These are phyloP conservation scores for Lepidurus packardi DNA, from an alignment of 1,140 invertebrate species.

Conservation along the genomic window DNA sequence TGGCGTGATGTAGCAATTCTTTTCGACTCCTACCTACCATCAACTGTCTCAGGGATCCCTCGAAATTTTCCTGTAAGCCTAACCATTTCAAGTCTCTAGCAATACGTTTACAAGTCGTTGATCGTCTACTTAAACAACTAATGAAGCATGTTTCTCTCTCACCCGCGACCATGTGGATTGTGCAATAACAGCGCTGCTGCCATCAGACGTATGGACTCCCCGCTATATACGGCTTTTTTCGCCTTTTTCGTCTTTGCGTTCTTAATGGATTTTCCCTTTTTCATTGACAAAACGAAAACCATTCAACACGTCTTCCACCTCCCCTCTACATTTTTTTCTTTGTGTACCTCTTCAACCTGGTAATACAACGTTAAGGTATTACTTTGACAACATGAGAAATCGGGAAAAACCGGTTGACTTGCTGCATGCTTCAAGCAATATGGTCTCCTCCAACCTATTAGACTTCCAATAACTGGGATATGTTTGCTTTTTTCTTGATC, in stretches of 20 bases:
- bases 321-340: neutral
- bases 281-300: constrained; percentile 22
- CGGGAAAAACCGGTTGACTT: neutral
- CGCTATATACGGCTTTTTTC: neutral
- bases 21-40: neutral
- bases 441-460: too few relatives aligned
- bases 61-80: neutral
- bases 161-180: neutral
- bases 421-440: too few relatives aligned
- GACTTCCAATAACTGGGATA: neutral
- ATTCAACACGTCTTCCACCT: constrained; percentile 15
- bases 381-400: neutral
- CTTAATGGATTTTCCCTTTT: neutral
- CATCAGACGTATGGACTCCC: neutral
- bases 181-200: constrained; percentile 1
- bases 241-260: constrained; percentile 11
- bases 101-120: neutral
- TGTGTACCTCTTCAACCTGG: neutral
- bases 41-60: neutral
- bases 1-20: neutral
- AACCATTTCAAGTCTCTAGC: neutral
- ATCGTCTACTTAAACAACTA: neutral
- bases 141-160: constrained; percentile 8
- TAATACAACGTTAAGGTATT: neutral
- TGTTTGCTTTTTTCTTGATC: neutral